These are phyloP conservation scores for Alitta virens DNA, from an alignment of 2,888 invertebrate genomes.

Conservation along the genomic window DNA sequence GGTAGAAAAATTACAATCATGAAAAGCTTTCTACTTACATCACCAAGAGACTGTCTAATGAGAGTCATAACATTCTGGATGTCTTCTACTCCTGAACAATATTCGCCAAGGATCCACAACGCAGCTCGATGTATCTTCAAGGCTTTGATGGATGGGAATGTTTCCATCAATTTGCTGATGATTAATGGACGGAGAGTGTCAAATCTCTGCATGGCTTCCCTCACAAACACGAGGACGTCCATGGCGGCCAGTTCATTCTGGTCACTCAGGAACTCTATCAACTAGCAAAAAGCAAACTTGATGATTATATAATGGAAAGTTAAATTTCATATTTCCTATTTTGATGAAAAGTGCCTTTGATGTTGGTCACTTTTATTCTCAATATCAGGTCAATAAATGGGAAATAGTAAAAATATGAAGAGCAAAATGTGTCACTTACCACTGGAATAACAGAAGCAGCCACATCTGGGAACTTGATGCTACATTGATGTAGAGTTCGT, in stretches of 20 bases:
- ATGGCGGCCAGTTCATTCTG: constrained; percentile 69
- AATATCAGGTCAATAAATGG: too few species aligned
- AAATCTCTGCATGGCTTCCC: constrained; percentile 91
- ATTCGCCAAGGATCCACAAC: constrained; percentile 97
- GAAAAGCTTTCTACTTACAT: constrained; percentile 54
- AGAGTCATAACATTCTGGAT: constrained; percentile 78
- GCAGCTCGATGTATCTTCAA: constrained; percentile 89
- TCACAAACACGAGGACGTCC: constrained; percentile 90
- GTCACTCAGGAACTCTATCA: constrained; percentile 80
- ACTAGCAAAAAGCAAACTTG: too few species aligned
- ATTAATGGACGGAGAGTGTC: constrained; percentile 77
- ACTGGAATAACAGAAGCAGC: constrained; percentile 91
- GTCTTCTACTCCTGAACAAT: constrained; percentile 75
- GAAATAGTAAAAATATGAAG: too few species aligned
- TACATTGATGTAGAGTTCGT: constrained; percentile 88
- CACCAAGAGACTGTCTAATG: constrained; percentile 73
- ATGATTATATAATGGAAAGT: too few species aligned
- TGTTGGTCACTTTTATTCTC: too few species aligned
- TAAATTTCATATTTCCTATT: too few species aligned
- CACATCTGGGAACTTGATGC: constrained; percentile 88
- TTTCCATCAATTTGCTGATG: constrained; percentile 72
- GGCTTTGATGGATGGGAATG: constrained; percentile 83
- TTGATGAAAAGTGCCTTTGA: too few species aligned
- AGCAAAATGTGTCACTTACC: constrained; percentile 38
- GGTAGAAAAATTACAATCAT: too few species aligned